Conservation (phyloP, 37 sponge, comb jelly and placozoan species). For the Chondrilla cf. caribensis region DNA sequence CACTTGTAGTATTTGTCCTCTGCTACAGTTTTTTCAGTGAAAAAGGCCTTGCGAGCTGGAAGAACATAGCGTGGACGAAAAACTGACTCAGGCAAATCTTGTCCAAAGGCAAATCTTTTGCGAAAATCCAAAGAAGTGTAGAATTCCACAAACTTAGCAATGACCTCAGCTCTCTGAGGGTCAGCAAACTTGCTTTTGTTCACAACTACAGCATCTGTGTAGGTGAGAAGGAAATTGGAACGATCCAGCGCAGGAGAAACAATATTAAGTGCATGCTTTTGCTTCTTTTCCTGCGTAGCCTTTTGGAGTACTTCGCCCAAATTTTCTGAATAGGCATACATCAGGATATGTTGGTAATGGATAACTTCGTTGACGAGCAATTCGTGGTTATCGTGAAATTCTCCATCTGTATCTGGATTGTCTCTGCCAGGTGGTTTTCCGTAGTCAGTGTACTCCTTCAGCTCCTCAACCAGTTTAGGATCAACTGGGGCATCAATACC, state of each 20-base stretch:
- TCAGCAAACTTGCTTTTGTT: conserved; percentile 40
- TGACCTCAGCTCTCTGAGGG: not conserved
- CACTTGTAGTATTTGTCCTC: not conserved
- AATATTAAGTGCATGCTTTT: conserved; percentile 1
- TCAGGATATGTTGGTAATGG: not conserved
- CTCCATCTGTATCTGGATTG: conserved; percentile 23
- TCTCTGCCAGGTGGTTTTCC: conserved; percentile 3
- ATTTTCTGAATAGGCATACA: conserved; percentile 35
- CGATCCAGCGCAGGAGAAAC: conserved; percentile 22
- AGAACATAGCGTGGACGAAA: conserved; percentile 32
- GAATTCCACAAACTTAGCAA: conserved; percentile 27
- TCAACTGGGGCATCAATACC: conserved; percentile 21
- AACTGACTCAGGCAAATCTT: conserved; percentile 12
- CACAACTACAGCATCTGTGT: conserved; percentile 42
- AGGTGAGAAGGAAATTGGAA: conserved; percentile 7
- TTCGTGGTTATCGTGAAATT: conserved; percentile 12
- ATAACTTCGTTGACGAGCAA: not conserved
- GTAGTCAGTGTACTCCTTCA: conserved; percentile 24
- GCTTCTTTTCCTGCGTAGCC: not conserved
- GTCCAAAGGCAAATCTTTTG: conserved; percentile 24
- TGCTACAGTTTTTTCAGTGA: not conserved
- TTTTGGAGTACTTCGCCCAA: conserved; percentile 28
- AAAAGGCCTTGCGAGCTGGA: conserved; percentile 32
- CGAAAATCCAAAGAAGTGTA: conserved; percentile 30
- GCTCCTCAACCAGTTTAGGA: not conserved